Evolutionary conservation across 2,113 vertebrate species (phyloP).

Genomic region (Balaeniceps rex): DNA sequence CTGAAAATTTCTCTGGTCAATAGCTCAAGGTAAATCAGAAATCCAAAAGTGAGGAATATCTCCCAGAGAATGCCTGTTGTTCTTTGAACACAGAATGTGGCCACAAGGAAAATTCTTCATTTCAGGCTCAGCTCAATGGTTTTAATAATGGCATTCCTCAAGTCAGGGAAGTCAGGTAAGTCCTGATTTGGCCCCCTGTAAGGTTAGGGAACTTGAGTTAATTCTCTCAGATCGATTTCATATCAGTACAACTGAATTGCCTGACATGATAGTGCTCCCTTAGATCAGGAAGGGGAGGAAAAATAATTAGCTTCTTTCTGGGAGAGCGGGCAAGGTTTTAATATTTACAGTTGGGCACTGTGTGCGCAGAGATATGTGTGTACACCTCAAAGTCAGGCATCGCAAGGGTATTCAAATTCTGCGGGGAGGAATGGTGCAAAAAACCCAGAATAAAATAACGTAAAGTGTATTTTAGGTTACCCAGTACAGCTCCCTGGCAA

Average conservation of each 20-base stretch:
- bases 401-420: background rate
- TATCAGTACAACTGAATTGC: background rate
- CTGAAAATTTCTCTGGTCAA: background rate
- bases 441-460: background rate
- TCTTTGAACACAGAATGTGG: background rate
- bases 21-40: background rate
- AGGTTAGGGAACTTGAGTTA: background rate
- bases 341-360: background rate
- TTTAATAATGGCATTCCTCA: background rate
- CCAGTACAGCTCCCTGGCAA: background rate
- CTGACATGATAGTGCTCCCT: background rate
- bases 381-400: background rate
- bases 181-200: background rate
- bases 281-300: background rate
- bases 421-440: background rate
- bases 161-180: background rate
- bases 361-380: background rate
- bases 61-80: background rate
- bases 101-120: background rate
- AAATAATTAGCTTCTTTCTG: background rate
- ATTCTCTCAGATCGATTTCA: background rate
- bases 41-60: background rate
- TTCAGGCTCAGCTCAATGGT: background rate
- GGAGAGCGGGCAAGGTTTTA: background rate
- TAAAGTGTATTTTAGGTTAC: background rate